Conservation (phyloP, 2,797 vertebrate species). For the Falco cherrug region DNA sequence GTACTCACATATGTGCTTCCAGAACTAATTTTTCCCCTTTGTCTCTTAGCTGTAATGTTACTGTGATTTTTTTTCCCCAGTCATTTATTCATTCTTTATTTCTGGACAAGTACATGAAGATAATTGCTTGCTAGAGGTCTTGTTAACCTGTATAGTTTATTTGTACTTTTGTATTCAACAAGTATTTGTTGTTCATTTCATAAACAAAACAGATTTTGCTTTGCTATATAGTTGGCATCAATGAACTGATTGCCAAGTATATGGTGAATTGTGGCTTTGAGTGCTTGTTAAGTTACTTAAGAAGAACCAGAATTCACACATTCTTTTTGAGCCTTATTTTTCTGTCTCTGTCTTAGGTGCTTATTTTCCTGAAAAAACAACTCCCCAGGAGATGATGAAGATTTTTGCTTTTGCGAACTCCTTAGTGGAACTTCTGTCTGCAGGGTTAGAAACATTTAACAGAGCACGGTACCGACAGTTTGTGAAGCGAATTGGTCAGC, state of each 20-base stretch:
- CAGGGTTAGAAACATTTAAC: constrained; percentile 94
- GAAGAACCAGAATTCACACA: not conserved
- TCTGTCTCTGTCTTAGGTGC: constrained; percentile 73
- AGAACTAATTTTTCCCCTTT: not conserved
- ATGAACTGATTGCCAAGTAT: not conserved
- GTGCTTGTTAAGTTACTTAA: not conserved
- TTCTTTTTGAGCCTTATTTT: not conserved
- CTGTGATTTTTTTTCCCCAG: not conserved
- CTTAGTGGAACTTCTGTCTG: constrained; percentile 89
- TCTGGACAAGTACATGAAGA: not conserved
- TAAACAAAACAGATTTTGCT: not conserved
- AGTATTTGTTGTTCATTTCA: not conserved
- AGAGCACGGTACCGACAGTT: constrained; percentile 94
- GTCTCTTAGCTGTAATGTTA: not conserved
- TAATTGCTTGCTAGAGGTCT: not conserved
- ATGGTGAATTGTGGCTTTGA: not conserved
- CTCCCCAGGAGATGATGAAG: constrained; percentile 97
- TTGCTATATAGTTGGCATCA: not conserved
- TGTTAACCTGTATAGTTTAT: not conserved
- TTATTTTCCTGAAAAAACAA: constrained; percentile 89
- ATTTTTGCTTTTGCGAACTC: constrained; percentile 94
- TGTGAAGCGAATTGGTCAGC: constrained; percentile 93
- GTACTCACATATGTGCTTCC: not conserved
- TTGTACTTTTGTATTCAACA: not conserved
- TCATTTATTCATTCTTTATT: not conserved